phyloP scores from a whole-genome alignment of 2,797 vertebrate species.

The Octomys mimax region DNA sequence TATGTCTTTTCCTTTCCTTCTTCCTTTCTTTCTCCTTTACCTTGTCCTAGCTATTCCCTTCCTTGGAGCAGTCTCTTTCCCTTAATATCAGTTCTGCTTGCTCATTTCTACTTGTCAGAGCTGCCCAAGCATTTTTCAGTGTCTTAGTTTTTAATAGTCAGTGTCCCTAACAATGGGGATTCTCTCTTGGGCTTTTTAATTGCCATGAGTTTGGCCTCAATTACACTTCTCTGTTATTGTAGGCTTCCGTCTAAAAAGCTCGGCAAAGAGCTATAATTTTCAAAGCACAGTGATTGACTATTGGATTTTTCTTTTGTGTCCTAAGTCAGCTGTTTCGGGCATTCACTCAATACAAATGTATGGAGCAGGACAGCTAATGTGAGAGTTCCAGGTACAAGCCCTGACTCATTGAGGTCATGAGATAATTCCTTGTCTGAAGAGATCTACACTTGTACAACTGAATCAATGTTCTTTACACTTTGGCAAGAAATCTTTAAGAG shows the following conservation, averaged over 20 bases:
- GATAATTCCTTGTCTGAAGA: not conserved
- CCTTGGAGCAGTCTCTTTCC: no score
- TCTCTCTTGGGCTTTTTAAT: not conserved
- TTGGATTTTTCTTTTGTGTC: not conserved
- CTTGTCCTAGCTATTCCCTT: no score
- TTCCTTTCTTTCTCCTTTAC: no score
- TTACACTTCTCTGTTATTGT: not conserved
- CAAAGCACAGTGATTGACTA: not conserved
- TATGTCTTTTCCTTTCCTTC: no score
- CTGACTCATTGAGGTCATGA: not conserved
- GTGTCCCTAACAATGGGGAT: not conserved
- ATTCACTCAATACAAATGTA: not conserved
- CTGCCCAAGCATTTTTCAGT: not conserved
- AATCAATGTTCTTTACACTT: conserved; percentile 3
- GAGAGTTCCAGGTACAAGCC: not conserved
- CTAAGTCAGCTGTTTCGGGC: not conserved
- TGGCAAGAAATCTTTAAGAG: not conserved
- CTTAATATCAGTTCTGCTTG: not conserved
- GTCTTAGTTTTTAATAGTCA: not conserved
- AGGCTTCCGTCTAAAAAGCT: not conserved
- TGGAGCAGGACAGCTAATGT: not conserved
- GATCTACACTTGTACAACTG: not conserved
- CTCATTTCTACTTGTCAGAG: not conserved
- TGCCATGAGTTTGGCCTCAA: not conserved
- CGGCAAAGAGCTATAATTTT: not conserved